Evolutionary conservation across 1,140 invertebrate genomes (phyloP).

Genomic region (Drosophila simulans): DNA sequence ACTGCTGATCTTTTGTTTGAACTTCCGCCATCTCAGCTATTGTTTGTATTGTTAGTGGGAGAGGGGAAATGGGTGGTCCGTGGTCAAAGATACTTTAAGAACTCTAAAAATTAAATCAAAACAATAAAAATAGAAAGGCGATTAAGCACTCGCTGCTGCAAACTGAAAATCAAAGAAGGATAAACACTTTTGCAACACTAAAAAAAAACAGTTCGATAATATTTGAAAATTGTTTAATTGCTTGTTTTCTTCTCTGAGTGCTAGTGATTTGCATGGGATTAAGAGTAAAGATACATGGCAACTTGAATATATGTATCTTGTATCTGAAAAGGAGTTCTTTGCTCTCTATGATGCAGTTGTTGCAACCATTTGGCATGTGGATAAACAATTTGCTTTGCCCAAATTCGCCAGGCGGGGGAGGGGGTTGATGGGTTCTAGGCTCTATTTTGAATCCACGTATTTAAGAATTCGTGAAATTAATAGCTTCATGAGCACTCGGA

Average conservation of each 20-base stretch:
- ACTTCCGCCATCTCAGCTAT: neutral
- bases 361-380: neutral
- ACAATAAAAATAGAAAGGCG: too few species aligned
- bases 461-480: constrained; percentile 5
- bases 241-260: neutral
- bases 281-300: neutral
- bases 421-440: too few species aligned
- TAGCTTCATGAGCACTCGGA: constrained; percentile 3
- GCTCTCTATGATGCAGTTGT: neutral
- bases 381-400: neutral
- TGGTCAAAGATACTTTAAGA: too few species aligned
- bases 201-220: too few species aligned
- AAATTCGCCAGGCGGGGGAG: neutral
- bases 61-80: neutral
- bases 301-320: too few species aligned
- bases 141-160: too few species aligned
- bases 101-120: too few species aligned
- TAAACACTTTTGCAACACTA: too few species aligned
- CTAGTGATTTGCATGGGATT: neutral
- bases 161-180: too few species aligned
- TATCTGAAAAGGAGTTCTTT: too few species aligned
- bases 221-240: too few species aligned
- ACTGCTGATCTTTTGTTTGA: constrained; percentile 2
- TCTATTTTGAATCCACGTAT: neutral
- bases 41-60: neutral